Percentiles rank a stretch among this genome's conserved stretches.
These are phyloP conservation scores for Microchirus variegatus DNA, from an alignment of 2,797 vertebrate genomes.

Conservation along the genomic window DNA sequence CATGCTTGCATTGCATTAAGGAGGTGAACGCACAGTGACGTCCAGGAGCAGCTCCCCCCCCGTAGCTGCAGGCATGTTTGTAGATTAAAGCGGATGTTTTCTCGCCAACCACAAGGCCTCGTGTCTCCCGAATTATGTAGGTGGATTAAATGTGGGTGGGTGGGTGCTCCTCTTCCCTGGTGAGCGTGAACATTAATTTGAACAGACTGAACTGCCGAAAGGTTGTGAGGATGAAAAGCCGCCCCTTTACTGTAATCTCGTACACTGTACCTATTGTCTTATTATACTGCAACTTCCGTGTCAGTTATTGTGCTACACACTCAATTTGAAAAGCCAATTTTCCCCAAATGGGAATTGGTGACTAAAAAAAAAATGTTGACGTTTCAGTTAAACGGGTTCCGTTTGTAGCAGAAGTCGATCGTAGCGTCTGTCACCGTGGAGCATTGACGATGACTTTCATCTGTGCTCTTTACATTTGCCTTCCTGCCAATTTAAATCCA, in stretches of 20 bases:
- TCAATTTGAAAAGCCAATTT: slow-evolving; percentile 22
- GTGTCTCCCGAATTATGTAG: slow-evolving; percentile 41
- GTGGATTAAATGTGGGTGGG: slow-evolving; percentile 20
- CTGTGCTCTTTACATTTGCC: slow-evolving; percentile 69
- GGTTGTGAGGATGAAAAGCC: slow-evolving; percentile 20
- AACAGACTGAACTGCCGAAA: slow-evolving; percentile 5
- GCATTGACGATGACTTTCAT: slow-evolving; percentile 55
- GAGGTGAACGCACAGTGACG: slow-evolving; percentile 42
- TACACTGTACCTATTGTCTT: slow-evolving; percentile 25
- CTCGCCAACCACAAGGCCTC: slow-evolving; percentile 35
- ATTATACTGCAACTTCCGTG: neutral
- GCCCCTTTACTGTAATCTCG: slow-evolving; percentile 15
- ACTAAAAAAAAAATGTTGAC: neutral
- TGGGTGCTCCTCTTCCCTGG: slow-evolving; percentile 7
- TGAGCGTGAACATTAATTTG: slow-evolving; percentile 15
- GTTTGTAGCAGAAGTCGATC: slow-evolving; percentile 33
- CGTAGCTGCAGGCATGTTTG: slow-evolving; percentile 41
- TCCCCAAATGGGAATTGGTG: slow-evolving; percentile 7
- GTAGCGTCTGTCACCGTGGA: slow-evolving; percentile 46
- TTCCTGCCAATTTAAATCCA: slow-evolving; percentile 58
- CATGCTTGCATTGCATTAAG: slow-evolving; percentile 54
- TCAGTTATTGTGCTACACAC: slow-evolving; percentile 15
- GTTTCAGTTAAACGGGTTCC: slow-evolving; percentile 9
- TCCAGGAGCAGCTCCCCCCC: slow-evolving; percentile 45
- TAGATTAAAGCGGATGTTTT: slow-evolving; percentile 56